Evolutionary conservation across 92 coral and sea anemone genomes (phyloP).

Genomic region (Scolanthus callimorphus): DNA sequence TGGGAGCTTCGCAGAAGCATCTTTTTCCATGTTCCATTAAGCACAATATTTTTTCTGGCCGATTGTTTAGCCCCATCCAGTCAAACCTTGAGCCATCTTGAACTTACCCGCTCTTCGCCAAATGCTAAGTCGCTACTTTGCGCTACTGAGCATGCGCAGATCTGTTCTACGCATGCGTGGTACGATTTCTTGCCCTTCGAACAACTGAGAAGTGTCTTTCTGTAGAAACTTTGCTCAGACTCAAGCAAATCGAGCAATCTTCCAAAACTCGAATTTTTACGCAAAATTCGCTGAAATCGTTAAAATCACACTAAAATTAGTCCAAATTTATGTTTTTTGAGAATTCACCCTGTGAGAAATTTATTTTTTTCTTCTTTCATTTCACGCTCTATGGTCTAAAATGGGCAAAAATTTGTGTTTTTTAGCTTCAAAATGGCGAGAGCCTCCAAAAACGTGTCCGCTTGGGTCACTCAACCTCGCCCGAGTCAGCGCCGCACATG

Average conservation of each 20-base stretch:
- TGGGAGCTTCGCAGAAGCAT: constrained; percentile 65
- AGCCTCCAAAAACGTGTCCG: constrained; percentile 66
- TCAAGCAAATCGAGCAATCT: constrained; percentile 98
- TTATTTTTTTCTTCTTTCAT: constrained; percentile 49
- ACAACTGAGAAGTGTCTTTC: constrained; percentile 74
- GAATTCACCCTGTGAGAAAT: constrained; percentile 42
- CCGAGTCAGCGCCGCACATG: constrained; percentile 98
- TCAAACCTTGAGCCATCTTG: constrained; percentile 79
- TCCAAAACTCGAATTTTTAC: constrained; percentile 75
- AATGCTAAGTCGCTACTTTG: constrained; percentile 73
- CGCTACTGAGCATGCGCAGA: constrained; percentile 97
- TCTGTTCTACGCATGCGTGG: constrained; percentile 93
- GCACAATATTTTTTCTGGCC: constrained; percentile 13
- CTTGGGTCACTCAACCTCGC: constrained; percentile 92
- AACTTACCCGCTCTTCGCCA: constrained; percentile 96
- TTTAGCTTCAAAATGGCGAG: constrained; percentile 99
- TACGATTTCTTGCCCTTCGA: constrained; percentile 54
- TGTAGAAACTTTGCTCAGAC: constrained; percentile 68
- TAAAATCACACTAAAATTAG: constrained; percentile 29
- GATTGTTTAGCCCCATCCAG: constrained; percentile 73
- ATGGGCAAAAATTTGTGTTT: constrained; percentile 72
- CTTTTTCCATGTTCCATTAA: constrained; percentile 95
- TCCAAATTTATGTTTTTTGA: constrained; percentile 49
- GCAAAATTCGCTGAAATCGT: constrained; percentile 55
- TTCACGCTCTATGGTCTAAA: constrained; percentile 52